These are phyloP conservation scores for Dipodomys spectabilis DNA, from an alignment of 2,113 vertebrate species.

Conservation along the genomic window DNA sequence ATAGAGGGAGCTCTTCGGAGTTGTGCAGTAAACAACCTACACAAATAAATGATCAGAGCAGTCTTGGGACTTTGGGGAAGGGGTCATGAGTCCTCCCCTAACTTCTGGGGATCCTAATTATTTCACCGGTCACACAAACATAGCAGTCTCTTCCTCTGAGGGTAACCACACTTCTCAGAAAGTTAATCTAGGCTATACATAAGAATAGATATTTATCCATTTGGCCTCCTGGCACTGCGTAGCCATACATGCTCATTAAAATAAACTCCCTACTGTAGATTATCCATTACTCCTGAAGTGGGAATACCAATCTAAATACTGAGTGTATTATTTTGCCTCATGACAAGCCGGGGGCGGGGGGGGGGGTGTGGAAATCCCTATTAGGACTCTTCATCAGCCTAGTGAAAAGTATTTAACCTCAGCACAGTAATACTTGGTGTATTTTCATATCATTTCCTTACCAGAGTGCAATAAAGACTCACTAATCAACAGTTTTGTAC, in stretches of 20 bases:
- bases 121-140: neutral
- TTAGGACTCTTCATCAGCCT: conserved; percentile 58
- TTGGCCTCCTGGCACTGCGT: neutral
- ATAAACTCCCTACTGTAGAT: conserved; percentile 27
- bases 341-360: neutral
- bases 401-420: conserved; percentile 50
- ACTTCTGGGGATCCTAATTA: neutral
- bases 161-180: neutral
- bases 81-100: neutral
- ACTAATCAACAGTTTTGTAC: conserved; percentile 47
- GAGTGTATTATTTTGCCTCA: conserved; percentile 59
- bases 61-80: neutral
- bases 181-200: neutral
- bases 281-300: neutral
- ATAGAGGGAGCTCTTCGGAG: neutral
- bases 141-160: neutral
- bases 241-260: conserved; percentile 13
- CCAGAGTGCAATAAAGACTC: conserved; percentile 36
- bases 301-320: conserved; percentile 47
- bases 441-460: conserved; percentile 65
- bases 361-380: neutral
- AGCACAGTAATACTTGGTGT: conserved; percentile 36
- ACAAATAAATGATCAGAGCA: neutral
- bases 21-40: neutral
- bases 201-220: neutral